Percentiles rank a stretch among this genome's conserved stretches.
These are phyloP conservation scores for Marronus borbonicus DNA, from an alignment of 2,888 invertebrate genomes.

Conservation along the genomic window DNA sequence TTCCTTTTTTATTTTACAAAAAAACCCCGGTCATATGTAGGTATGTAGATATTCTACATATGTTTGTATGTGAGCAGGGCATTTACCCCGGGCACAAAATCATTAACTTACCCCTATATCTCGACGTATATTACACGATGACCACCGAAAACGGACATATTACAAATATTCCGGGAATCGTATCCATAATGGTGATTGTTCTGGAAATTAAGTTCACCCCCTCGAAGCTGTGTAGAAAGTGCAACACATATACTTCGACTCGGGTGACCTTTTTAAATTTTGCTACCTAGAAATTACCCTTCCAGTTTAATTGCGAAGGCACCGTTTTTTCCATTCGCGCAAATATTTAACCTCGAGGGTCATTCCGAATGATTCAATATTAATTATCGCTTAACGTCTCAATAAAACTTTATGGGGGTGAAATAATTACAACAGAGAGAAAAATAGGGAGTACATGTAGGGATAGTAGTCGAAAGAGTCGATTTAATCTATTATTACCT, in stretches of 20 bases:
- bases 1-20: constrained; percentile 3
- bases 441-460: background rate
- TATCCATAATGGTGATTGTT: constrained; percentile 38
- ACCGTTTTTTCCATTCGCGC: constrained; percentile 22
- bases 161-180: constrained; percentile 39
- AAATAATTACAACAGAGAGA: constrained; percentile 34
- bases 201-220: constrained; percentile 38
- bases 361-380: constrained; percentile 35
- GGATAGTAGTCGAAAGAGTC: background rate
- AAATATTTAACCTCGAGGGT: constrained; percentile 36
- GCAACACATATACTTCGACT: background rate
- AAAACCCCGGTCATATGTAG: background rate
- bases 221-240: constrained; percentile 2
- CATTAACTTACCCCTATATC: constrained; percentile 41
- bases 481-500: constrained; percentile 22
- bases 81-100: constrained; percentile 27
- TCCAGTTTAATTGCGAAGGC: constrained; percentile 19
- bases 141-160: constrained; percentile 40
- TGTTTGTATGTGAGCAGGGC: background rate
- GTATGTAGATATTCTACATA: constrained; percentile 1
- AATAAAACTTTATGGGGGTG: constrained; percentile 36
- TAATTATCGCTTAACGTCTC: constrained; percentile 41
- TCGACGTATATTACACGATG: constrained; percentile 20
- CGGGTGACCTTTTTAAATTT: constrained; percentile 29
- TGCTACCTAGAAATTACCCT: constrained; percentile 17